These are phyloP conservation scores for Conops quadrifasciatus DNA, from an alignment of 2,888 invertebrate genomes.

Conservation along the genomic window DNA sequence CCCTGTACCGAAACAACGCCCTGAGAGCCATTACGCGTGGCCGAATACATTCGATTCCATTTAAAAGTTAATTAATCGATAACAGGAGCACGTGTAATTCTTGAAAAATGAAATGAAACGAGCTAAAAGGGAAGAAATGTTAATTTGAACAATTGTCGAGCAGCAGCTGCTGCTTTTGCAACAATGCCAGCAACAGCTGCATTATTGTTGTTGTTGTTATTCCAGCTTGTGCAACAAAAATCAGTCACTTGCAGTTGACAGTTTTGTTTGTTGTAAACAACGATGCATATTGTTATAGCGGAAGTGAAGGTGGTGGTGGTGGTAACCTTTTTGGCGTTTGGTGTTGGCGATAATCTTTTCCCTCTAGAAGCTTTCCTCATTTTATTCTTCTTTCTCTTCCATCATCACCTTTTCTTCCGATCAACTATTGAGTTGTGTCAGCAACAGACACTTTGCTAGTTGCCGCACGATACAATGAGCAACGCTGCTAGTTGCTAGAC, in stretches of 20 bases:
- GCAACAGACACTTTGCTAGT: conserved; percentile 16
- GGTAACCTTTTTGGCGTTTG: conserved; percentile 12
- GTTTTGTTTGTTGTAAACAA: conserved; percentile 2
- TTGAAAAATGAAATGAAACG: conserved; percentile 6
- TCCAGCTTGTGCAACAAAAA: conserved; percentile 15
- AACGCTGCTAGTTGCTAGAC: neutral
- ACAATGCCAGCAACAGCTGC: neutral
- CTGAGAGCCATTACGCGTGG: neutral
- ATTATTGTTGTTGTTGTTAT: neutral
- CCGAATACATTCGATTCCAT: conserved; percentile 6
- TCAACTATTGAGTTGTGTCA: conserved; percentile 32
- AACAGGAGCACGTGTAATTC: conserved; percentile 25
- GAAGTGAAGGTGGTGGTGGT: neutral
- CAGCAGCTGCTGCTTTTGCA: neutral
- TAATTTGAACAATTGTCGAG: conserved; percentile 9
- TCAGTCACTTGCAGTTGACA: conserved; percentile 34
- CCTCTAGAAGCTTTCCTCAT: neutral
- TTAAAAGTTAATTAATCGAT: conserved; percentile 24
- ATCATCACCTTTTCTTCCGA: neutral
- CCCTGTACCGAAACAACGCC: neutral
- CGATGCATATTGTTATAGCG: neutral
- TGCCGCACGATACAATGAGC: conserved; percentile 23
- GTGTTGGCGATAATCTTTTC: neutral
- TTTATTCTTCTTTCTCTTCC: neutral
- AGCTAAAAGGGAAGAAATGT: conserved; percentile 4